Evolutionary conservation across 30 jellyfish, hydroid and myxozoan species (phyloP), one percentile per base, ranked within the genome.

Genomic region (Turritopsis rubra): DNA sequence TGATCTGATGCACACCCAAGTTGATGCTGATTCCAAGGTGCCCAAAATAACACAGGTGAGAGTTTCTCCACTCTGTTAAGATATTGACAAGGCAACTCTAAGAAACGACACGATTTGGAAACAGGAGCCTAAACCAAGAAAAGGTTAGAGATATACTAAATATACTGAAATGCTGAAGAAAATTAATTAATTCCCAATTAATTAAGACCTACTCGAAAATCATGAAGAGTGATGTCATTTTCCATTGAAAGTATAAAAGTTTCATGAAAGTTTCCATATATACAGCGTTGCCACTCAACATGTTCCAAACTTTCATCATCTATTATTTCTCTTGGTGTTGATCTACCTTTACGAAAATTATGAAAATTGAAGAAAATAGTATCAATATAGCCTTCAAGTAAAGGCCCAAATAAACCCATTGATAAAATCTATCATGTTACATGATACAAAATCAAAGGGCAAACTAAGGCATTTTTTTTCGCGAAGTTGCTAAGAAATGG

Each of bases 1-100:
- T 77, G 85, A 52, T 77, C 85, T 28, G 85, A 29, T 77, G 85
- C 29, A n/a, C 41, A 20, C 41, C n/a, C 3, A 29, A 28, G 53
- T 21, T 77, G 85, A 77, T 77, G 71, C 25, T 5, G n/a, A 77
- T 77, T 77, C 73, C 41, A 25, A 18, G 85, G 85, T 41, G 60
- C 13, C 60, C 60, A 41, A 41, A 41, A 41, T 13, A 41, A 41
- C 13, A 41, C 60, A 41, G 60, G 60, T 41, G 60, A 41, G 5
- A 41, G 13, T 41, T 41, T 41, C 60, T 41, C 60, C 60, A 41
- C 60, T 13, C 60, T 41, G 60, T 41, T 41, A 3, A 41, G 13
- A 41, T 41, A 41, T 41, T 41, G 60, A 41, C 60, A 41, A 3
- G 60, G 60, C 13, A 41, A 13, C 13, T 41, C 60, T 13, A 41